Percentiles rank a stretch among this genome's conserved stretches.
Conservation (phyloP, 2,113 vertebrate species). For the Thermophis baileyi region DNA sequence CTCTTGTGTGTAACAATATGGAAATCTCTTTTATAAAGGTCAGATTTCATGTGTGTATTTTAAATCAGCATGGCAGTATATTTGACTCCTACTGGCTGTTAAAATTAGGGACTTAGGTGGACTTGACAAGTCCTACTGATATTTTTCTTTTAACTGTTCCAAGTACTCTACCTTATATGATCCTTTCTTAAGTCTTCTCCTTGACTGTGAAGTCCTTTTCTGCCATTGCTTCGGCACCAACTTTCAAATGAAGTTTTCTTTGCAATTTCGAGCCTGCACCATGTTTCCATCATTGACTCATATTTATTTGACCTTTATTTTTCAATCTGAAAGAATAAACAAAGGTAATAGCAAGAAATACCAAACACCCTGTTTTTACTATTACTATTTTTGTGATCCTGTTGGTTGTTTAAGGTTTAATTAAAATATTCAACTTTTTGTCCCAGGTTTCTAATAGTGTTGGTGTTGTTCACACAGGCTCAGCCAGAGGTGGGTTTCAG, state of each 20-base stretch:
- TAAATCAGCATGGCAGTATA: background rate
- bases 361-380: background rate
- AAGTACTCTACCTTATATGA: background rate
- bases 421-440: background rate
- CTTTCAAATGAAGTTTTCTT: background rate
- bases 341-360: rapidly evolving
- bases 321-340: background rate
- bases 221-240: background rate
- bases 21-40: background rate
- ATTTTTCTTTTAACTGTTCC: background rate
- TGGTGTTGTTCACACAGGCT: background rate
- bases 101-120: background rate
- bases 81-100: background rate
- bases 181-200: background rate
- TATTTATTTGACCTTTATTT: slow-evolving; percentile 7
- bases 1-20: background rate
- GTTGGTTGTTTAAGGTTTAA: slow-evolving; percentile 4
- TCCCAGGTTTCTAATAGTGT: background rate
- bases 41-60: background rate
- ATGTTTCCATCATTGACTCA: background rate
- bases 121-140: background rate
- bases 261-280: background rate
- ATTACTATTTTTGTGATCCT: slow-evolving; percentile 5
- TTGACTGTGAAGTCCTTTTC: background rate
- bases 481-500: background rate